phyloP scores from a whole-genome alignment of 2,113 vertebrate genomes.

The Microcebus lehilahytsara region DNA sequence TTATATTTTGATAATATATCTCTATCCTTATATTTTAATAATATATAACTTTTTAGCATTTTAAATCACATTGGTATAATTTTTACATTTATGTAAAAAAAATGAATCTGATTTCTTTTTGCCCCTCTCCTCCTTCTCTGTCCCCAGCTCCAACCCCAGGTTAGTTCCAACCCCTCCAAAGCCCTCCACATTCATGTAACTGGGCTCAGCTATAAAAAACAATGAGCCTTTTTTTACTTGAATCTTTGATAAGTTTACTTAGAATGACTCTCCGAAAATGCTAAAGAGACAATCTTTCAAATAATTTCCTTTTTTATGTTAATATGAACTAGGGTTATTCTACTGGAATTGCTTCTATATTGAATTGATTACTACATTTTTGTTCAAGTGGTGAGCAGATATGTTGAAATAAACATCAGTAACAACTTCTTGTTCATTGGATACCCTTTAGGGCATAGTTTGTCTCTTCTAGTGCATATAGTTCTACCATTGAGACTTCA shows the following conservation, averaged over 20 bases:
- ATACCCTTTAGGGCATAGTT: background rate
- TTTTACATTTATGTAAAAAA: conserved; percentile 6
- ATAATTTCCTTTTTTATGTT: background rate
- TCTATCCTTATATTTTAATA: background rate
- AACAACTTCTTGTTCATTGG: background rate
- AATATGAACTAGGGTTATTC: background rate
- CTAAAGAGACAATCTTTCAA: background rate
- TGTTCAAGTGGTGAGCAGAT: background rate
- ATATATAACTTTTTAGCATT: background rate
- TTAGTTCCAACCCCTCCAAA: background rate
- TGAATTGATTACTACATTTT: background rate
- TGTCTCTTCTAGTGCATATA: background rate
- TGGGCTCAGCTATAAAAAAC: background rate
- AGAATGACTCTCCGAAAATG: background rate
- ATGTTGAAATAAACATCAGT: background rate
- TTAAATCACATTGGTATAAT: background rate
- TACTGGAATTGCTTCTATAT: background rate
- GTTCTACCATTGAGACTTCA: background rate
- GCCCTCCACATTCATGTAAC: background rate
- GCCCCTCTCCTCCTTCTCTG: background rate
- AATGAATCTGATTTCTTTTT: background rate
- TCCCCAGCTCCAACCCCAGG: background rate
- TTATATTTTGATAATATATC: conserved; percentile 30
- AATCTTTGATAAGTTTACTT: background rate
- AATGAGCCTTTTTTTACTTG: background rate